Conservation (phyloP, 2,888 invertebrate genomes). For the Spilosoma lubricipeda region DNA sequence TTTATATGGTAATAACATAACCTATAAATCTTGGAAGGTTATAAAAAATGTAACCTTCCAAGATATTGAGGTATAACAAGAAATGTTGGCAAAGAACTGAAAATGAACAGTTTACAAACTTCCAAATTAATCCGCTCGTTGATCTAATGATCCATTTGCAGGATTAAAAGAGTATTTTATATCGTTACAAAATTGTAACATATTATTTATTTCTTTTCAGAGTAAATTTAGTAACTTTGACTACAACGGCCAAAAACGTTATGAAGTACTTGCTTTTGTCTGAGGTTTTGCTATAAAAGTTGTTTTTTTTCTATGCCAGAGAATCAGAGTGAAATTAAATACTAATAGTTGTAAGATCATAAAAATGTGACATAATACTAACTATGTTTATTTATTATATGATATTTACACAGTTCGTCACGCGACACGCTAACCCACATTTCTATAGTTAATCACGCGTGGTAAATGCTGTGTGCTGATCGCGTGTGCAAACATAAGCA, state of each 20-base stretch:
- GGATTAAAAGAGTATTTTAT: constrained; percentile 26
- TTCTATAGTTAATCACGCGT: constrained; percentile 74
- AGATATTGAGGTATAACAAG: constrained; percentile 28
- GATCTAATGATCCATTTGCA: constrained; percentile 31
- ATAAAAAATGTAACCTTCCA: not conserved
- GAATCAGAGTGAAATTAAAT: not conserved
- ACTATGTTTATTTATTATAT: constrained; percentile 34
- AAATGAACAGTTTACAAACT: constrained; percentile 30
- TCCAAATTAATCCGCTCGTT: constrained; percentile 24
- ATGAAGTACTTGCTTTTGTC: not conserved
- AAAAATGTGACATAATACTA: constrained; percentile 17
- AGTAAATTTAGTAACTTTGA: not conserved
- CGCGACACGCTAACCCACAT: constrained; percentile 76
- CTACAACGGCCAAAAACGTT: not conserved
- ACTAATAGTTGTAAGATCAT: not conserved
- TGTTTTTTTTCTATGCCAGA: not conserved
- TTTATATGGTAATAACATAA: too few species aligned
- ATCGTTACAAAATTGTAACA: not conserved
- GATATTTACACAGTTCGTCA: constrained; percentile 42
- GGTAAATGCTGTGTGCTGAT: constrained; percentile 61
- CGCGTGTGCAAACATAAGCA: constrained; percentile 61
- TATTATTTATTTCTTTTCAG: not conserved
- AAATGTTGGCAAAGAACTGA: constrained; percentile 32
- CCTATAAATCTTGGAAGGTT: too few species aligned
- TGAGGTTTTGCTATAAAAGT: not conserved